Base-by-base conservation (phyloP, 2,113 vertebrate genomes). In the Pelobates fuscus region DNA sequence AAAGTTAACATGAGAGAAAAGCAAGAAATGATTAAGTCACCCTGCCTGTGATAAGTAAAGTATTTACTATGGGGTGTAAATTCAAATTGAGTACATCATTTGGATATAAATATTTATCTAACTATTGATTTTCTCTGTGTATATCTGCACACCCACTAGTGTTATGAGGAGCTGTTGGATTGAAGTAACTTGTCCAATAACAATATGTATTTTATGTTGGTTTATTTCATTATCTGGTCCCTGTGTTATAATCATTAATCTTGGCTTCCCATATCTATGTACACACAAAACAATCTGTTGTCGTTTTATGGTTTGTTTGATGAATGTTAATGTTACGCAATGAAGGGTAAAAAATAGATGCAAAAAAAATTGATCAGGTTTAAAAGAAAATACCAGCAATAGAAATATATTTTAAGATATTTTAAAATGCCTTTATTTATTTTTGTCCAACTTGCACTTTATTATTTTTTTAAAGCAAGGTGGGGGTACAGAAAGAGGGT, bases 91-190 rank as follows among this genome's bases (percentile, higher is more conserved):
- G 4, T 49, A 49, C 12, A 49, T 57, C 29, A 5, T 37, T 5
- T 69, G 24, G 57, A 27, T 69, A 69, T 69, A 57, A 24, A 69
- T 37, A 24, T 57, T 69, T 30, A 69, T 69, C 25, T 46, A 49
- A 41, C 17, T 58, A 58, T 27, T 24, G 29, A 58, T 41, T 54
- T 37, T 30, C 20, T 55, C 18, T 24, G n/a, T 41, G 17, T 43
- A 43, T 64, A 64, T 10, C 18, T 44, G 12, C 37, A 23, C 37
- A 23, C 58, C 37, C 20, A 23, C 29, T 24, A 43, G 32, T 41
- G 21, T 64, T 64, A 64, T 64, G 11, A 43, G 2, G 37, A 44
- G 2, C 23, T 21, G n/a, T 11, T 64, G 21, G 20, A 43, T 43
- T 64, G 5, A 37, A 44, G 37, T 64, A 23, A 43, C 62, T 32